These are phyloP conservation scores for Eremobia ochroleuca DNA, from an alignment of 2,888 invertebrate genomes.

Conservation along the genomic window DNA sequence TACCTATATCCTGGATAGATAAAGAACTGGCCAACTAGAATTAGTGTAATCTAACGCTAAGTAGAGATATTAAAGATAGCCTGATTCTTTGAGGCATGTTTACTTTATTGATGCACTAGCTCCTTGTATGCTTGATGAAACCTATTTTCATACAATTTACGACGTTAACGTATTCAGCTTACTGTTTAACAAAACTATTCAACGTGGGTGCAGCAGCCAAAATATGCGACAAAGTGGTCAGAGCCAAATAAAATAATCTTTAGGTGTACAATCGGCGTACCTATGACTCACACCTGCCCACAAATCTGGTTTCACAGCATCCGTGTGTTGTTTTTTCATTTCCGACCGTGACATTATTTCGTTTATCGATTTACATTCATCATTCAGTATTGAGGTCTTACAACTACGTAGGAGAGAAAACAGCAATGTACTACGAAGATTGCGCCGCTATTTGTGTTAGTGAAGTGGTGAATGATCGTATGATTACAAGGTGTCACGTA, in stretches of 20 bases:
- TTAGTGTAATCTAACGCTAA: slow-evolving; percentile 36
- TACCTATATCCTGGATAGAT: slow-evolving; percentile 36
- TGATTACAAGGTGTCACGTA: slow-evolving; percentile 54
- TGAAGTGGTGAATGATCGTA: slow-evolving; percentile 32
- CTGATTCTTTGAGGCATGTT: slow-evolving; percentile 11
- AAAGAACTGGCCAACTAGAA: slow-evolving; percentile 20
- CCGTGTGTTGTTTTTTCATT: slow-evolving; percentile 56
- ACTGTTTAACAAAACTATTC: slow-evolving; percentile 44
- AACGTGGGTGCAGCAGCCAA: slow-evolving; percentile 60
- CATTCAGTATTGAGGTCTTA: slow-evolving; percentile 10
- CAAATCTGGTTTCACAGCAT: slow-evolving; percentile 68
- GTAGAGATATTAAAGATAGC: slow-evolving; percentile 26
- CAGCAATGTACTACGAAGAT: slow-evolving; percentile 47
- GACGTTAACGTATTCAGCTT: slow-evolving; percentile 14
- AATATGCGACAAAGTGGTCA: slow-evolving; percentile 59
- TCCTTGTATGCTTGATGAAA: not conserved
- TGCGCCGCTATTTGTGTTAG: slow-evolving; percentile 3
- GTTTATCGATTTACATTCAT: slow-evolving; percentile 43
- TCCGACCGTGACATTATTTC: slow-evolving; percentile 38
- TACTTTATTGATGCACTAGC: slow-evolving; percentile 4
- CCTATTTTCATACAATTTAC: slow-evolving; percentile 35
- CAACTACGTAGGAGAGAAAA: slow-evolving; percentile 8
- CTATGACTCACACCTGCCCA: slow-evolving; percentile 67
- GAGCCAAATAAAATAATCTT: slow-evolving; percentile 62
- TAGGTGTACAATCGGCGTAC: slow-evolving; percentile 47